Percentiles rank a stretch among this genome's conserved stretches.
Evolutionary conservation across 2,888 invertebrate genomes (phyloP).

Genomic region (Capitulum mitella): DNA sequence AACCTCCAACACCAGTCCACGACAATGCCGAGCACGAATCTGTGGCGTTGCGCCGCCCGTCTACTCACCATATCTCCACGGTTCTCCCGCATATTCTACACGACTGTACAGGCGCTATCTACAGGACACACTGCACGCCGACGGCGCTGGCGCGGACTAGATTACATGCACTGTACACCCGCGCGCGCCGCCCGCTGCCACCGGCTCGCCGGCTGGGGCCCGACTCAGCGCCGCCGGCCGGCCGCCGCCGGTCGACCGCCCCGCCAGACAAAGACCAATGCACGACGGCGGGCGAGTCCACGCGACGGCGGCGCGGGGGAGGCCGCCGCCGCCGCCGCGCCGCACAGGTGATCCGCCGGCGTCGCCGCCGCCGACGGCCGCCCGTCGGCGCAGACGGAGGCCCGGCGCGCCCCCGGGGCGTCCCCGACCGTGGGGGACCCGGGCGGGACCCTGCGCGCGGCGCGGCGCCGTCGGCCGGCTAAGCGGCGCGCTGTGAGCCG

Average conservation of each 20-base stretch:
- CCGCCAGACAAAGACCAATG: constrained; percentile 19
- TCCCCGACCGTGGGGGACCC: neutral
- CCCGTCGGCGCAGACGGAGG: too few species aligned
- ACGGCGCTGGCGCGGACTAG: too few species aligned
- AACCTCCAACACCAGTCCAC: too few species aligned
- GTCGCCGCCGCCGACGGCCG: too few species aligned
- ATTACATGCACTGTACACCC: too few species aligned
- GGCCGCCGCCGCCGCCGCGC: neutral
- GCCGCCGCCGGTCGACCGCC: neutral
- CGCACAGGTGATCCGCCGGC: too few species aligned
- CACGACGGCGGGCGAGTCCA: constrained; percentile 14
- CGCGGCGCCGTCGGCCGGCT: too few species aligned
- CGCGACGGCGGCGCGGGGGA: neutral
- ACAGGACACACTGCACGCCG: too few species aligned
- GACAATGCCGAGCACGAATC: neutral
- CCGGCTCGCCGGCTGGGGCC: neutral
- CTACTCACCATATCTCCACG: constrained; percentile 7
- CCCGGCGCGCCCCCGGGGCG: too few species aligned
- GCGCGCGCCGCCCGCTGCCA: too few species aligned
- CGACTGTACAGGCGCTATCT: neutral
- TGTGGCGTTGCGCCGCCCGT: neutral
- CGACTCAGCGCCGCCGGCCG: neutral
- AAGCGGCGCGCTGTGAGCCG: too few species aligned
- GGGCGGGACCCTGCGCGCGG: neutral
- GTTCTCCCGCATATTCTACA: neutral